phyloP scores from a whole-genome alignment of 2,113 vertebrate species.

The Enhydra lutris region DNA sequence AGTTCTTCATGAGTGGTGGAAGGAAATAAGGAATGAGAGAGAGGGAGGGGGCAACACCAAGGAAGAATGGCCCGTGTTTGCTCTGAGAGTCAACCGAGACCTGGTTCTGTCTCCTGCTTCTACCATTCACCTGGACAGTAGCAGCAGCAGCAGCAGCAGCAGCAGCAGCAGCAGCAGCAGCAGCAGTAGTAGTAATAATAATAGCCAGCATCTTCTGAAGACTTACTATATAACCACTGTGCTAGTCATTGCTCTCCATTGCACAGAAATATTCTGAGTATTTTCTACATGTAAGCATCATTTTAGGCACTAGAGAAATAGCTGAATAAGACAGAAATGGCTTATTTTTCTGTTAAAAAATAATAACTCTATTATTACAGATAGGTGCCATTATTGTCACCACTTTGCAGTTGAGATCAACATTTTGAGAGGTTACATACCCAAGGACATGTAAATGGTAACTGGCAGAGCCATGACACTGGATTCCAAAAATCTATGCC shows the following conservation, averaged over 20 bases:
- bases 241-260: background rate
- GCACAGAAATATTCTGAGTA: background rate
- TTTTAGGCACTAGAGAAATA: background rate
- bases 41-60: background rate
- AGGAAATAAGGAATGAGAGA: background rate
- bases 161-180: background rate
- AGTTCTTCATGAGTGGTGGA: background rate
- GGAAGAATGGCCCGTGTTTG: background rate
- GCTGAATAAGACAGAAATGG: background rate
- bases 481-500: background rate
- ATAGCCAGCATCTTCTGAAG: background rate
- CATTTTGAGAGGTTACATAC: background rate
- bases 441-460: background rate
- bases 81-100: background rate
- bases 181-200: fast-evolving
- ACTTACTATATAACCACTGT: background rate
- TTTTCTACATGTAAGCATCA: background rate
- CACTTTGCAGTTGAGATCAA: background rate
- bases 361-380: background rate
- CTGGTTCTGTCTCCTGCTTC: background rate
- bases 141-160: background rate
- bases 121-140: background rate
- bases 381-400: background rate
- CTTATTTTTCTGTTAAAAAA: background rate
- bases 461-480: background rate